These are phyloP conservation scores for Punctoribates punctum DNA, from an alignment of 2,888 invertebrate species.

Conservation along the genomic window DNA sequence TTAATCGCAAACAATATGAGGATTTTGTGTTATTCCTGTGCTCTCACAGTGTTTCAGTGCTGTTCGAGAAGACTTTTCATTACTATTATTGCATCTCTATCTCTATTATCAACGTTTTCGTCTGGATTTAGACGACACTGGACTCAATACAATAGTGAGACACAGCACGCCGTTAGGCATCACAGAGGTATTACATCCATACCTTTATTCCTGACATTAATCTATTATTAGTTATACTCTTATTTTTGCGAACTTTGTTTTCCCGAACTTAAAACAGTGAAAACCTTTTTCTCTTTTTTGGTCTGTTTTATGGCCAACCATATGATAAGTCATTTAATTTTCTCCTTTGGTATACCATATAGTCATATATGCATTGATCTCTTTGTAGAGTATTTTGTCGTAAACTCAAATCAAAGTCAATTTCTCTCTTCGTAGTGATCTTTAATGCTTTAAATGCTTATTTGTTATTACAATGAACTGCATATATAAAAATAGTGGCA, in stretches of 20 bases:
- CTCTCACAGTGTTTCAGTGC: conserved; percentile 28
- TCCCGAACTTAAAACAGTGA: neutral
- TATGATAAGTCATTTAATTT: conserved; percentile 22
- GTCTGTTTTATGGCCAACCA: neutral
- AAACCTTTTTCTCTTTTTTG: too few relatives aligned
- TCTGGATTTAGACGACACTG: conserved; percentile 36
- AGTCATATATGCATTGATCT: neutral
- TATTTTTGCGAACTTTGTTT: neutral
- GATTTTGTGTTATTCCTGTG: conserved; percentile 34
- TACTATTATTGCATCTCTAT: conserved; percentile 29
- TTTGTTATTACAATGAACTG: conserved; percentile 31
- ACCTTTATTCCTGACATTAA: neutral
- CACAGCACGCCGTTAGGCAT: conserved; percentile 37
- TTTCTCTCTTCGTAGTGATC: neutral
- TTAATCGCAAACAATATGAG: conserved; percentile 32
- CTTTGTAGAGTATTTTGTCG: neutral
- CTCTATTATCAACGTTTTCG: conserved; percentile 18
- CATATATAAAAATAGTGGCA: conserved; percentile 13
- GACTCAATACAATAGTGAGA: conserved; percentile 32
- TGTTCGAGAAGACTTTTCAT: conserved; percentile 17
- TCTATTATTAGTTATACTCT: neutral
- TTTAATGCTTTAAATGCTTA: conserved; percentile 26
- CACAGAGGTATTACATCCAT: conserved; percentile 36
- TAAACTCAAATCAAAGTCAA: conserved; percentile 29
- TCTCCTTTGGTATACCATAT: conserved; percentile 4